These are phyloP conservation scores for Thereva nobilitata DNA, from an alignment of 2,888 invertebrate genomes.

Conservation along the genomic window DNA sequence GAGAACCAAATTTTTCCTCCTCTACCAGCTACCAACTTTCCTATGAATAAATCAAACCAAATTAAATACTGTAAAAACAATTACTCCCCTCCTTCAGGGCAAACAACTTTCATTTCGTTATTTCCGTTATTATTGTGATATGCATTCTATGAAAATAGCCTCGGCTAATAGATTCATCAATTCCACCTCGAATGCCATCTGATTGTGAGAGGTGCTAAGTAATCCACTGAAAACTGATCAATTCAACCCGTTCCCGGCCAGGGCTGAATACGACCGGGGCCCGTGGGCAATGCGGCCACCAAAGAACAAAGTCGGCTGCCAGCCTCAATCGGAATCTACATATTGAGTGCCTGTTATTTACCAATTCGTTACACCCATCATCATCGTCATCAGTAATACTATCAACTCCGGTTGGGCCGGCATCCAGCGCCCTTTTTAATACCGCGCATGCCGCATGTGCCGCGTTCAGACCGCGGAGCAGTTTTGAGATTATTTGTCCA, in stretches of 20 bases:
- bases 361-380: slow-evolving; percentile 35
- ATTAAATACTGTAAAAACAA: no score
- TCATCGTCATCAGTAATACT: slow-evolving; percentile 32
- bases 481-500: not conserved
- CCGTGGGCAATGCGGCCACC: slow-evolving; percentile 17
- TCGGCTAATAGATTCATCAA: slow-evolving; percentile 27
- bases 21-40: no score
- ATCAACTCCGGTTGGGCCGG: slow-evolving; percentile 11
- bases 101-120: no score
- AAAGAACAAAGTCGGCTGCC: slow-evolving; percentile 18
- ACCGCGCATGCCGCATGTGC: not conserved
- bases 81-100: no score
- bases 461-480: not conserved
- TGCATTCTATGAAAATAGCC: not conserved
- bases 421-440: not conserved
- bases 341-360: slow-evolving; percentile 35
- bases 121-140: no score
- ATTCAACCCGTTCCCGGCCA: slow-evolving; percentile 7
- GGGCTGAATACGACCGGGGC: slow-evolving; percentile 1
- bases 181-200: not conserved
- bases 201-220: slow-evolving; percentile 26
- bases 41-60: no score
- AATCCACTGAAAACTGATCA: slow-evolving; percentile 22
- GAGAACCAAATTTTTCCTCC: no score
- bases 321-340: slow-evolving; percentile 24